Percentiles rank a stretch among this genome's conserved stretches.
phyloP scores from a whole-genome alignment of 2,888 invertebrate genomes.

The Hirtodrosophila histrioides region DNA sequence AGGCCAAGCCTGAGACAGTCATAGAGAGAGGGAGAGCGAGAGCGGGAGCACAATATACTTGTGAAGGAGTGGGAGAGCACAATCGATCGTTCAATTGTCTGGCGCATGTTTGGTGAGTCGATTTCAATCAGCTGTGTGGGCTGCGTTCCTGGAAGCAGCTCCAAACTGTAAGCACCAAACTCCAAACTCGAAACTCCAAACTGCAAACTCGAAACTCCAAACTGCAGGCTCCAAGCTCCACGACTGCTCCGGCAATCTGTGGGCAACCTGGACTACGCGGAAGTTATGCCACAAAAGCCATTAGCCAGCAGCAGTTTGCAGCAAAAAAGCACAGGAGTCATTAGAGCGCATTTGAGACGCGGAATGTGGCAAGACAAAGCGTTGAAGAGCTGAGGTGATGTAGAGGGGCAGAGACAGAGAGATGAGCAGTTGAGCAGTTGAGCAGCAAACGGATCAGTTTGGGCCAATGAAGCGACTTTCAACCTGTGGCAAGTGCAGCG shows the following conservation, averaged over 20 bases:
- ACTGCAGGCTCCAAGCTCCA: constrained; percentile 4
- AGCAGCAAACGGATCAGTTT: constrained; percentile 15
- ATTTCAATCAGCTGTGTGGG: constrained; percentile 63
- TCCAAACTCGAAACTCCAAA: constrained; percentile 7
- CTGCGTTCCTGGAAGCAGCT: constrained; percentile 48
- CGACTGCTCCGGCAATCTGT: constrained; percentile 4
- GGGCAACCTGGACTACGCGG: constrained; percentile 59
- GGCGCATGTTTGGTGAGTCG: constrained; percentile 54
- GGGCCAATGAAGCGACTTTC: constrained; percentile 4
- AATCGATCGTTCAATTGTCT: constrained; percentile 58
- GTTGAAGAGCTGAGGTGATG: neutral
- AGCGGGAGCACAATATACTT: neutral
- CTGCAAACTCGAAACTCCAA: constrained; percentile 13
- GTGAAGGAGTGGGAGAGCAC: constrained; percentile 1
- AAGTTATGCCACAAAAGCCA: constrained; percentile 62
- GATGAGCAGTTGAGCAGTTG: constrained; percentile 18
- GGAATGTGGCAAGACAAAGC: constrained; percentile 58
- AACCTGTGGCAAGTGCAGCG: constrained; percentile 67
- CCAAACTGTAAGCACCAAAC: neutral
- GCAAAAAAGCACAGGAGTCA: constrained; percentile 76
- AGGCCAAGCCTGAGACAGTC: neutral
- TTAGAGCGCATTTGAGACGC: constrained; percentile 77
- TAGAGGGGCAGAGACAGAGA: neutral
- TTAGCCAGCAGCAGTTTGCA: constrained; percentile 39
- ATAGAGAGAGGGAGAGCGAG: neutral